phyloP scores from a whole-genome alignment of 2,888 invertebrate genomes.

The Sicus ferrugineus region DNA sequence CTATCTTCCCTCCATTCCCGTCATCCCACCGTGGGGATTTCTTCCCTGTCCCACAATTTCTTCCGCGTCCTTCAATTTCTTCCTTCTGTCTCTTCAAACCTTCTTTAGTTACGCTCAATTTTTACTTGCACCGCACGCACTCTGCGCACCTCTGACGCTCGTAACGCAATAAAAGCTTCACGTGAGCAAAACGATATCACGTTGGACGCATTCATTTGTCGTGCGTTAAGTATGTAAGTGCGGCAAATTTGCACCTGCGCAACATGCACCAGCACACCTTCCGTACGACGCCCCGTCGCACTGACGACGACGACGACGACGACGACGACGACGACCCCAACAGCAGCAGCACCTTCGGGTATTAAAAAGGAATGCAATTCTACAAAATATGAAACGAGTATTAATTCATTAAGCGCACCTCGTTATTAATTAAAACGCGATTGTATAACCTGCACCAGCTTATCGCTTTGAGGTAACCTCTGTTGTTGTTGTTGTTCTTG shows the following conservation, averaged over 20 bases:
- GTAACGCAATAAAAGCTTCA: constrained; percentile 10
- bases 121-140: too few species aligned
- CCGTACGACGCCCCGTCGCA: neutral
- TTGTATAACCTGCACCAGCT: neutral
- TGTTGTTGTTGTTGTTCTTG: neutral
- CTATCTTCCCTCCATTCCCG: too few species aligned
- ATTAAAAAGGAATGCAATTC: neutral
- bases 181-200: constrained; percentile 19
- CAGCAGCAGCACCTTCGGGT: neutral
- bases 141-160: neutral
- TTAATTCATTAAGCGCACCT: neutral
- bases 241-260: constrained; percentile 31
- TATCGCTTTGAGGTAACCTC: neutral
- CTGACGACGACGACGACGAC: neutral
- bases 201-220: constrained; percentile 30
- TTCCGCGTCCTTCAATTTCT: too few species aligned
- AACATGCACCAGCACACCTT: constrained; percentile 17
- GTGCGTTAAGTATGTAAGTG: constrained; percentile 20
- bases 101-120: too few species aligned
- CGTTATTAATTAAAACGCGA: neutral
- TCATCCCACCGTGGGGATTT: too few species aligned
- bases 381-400: neutral
- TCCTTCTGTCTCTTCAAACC: too few species aligned
- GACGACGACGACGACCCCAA: neutral
- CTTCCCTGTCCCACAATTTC: too few species aligned